Evolutionary conservation across 1,140 invertebrate species (phyloP).

Genomic region (Drosophila lacertosa): DNA sequence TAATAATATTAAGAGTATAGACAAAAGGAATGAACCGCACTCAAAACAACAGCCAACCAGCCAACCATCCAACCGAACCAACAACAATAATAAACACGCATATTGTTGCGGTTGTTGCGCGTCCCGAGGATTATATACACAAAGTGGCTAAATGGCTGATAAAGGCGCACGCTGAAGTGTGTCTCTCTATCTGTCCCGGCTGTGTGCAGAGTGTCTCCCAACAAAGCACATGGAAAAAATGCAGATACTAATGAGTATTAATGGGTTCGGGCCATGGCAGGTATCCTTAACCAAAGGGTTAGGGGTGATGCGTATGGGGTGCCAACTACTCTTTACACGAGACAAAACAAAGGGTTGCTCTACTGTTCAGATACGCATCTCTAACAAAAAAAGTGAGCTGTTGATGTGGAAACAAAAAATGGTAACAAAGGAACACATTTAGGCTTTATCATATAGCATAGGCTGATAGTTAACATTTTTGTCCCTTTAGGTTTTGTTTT

Average conservation of each 20-base stretch:
- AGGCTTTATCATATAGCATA: background rate
- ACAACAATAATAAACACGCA: conserved; percentile 75
- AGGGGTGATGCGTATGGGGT: conserved; percentile 46
- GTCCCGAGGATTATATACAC: conserved; percentile 65
- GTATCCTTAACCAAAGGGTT: conserved; percentile 15
- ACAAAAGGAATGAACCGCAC: conserved; percentile 56
- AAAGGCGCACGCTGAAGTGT: conserved; percentile 66
- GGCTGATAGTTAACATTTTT: background rate
- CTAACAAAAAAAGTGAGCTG: conserved; percentile 33
- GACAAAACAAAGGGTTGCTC: conserved; percentile 68
- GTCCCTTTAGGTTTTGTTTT: background rate
- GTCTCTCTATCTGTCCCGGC: conserved; percentile 1
- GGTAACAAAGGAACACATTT: conserved; percentile 12
- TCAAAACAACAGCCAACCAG: conserved; percentile 26
- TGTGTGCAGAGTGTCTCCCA: background rate
- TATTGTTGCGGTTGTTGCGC: conserved; percentile 69
- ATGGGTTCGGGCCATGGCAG: conserved; percentile 59
- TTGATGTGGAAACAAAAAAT: conserved; percentile 29
- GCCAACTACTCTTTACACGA: conserved; percentile 20
- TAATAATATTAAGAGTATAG: conserved; percentile 81
- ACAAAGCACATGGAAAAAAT: conserved; percentile 25
- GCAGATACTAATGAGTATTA: conserved; percentile 79
- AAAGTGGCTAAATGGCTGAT: conserved; percentile 80
- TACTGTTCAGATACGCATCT: conserved; percentile 57
- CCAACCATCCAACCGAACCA: conserved; percentile 19